Conservation (phyloP, 2,113 vertebrate genomes). For the Cottus gobio region DNA sequence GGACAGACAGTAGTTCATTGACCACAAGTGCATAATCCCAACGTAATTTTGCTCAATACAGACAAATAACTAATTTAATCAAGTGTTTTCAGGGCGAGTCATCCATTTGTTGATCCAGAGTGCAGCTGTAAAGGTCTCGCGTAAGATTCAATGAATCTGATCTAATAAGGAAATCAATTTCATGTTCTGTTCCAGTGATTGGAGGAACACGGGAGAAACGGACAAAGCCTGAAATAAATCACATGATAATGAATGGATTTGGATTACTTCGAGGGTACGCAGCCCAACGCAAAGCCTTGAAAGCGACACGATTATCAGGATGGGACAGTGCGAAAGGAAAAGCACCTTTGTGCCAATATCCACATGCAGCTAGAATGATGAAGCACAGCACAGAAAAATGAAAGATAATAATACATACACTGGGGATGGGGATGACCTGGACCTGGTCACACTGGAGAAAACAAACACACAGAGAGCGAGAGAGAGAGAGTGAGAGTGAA, state of each 20-base stretch:
- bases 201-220: not conserved
- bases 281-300: conserved; percentile 6
- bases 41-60: conserved; percentile 11
- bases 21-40: conserved; percentile 18
- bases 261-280: conserved; percentile 8
- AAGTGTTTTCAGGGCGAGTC: conserved; percentile 11
- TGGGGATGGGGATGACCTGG: conserved; percentile 92
- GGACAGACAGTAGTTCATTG: conserved; percentile 26
- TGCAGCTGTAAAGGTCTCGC: conserved; percentile 2
- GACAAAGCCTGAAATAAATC: conserved; percentile 16
- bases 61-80: conserved; percentile 34
- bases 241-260: conserved; percentile 22
- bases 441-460: conserved; percentile 92
- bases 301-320: conserved; percentile 1
- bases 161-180: conserved; percentile 28
- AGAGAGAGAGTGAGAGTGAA: conserved; percentile 50
- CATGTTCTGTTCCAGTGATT: conserved; percentile 1
- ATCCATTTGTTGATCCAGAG: conserved; percentile 36
- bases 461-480: conserved; percentile 72
- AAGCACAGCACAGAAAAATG: conserved; percentile 49
- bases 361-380: conserved; percentile 56
- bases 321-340: conserved; percentile 21
- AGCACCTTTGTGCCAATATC: conserved; percentile 50
- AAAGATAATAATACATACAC: conserved; percentile 90
- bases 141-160: conserved; percentile 12